Conservation (phyloP, 2,888 invertebrate genomes). For the Sympetrum striolatum region DNA sequence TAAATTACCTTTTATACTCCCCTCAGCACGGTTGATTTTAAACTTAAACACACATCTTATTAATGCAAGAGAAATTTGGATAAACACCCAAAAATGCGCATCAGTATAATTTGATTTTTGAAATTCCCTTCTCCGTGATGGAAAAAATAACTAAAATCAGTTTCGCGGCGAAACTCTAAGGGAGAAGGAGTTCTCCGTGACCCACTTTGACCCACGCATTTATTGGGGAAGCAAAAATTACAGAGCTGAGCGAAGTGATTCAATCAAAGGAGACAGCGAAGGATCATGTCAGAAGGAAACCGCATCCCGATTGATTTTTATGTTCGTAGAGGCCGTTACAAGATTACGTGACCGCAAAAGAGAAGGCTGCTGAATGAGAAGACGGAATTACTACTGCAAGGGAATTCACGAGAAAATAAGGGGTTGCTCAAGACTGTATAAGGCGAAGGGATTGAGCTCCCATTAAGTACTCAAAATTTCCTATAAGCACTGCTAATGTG, state of each 20-base stretch:
- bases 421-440: background rate
- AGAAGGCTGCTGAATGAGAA: background rate
- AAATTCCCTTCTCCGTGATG: too few relatives aligned
- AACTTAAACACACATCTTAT: too few relatives aligned
- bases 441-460: background rate
- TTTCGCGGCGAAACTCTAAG: background rate
- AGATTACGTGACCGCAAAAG: background rate
- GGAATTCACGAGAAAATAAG: background rate
- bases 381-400: background rate
- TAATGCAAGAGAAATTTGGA: too few relatives aligned
- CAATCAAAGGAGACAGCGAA: background rate
- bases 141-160: background rate
- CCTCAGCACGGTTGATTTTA: too few relatives aligned
- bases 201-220: background rate
- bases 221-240: background rate
- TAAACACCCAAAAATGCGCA: too few relatives aligned
- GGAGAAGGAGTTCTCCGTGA: background rate
- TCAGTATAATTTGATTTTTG: too few relatives aligned
- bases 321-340: background rate
- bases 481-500: background rate
- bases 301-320: background rate
- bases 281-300: background rate
- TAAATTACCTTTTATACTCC: too few relatives aligned
- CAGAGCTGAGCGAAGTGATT: background rate
- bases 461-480: background rate